Conservation (phyloP, 2,113 vertebrate genomes). For the Campylomormyrus tamandua region DNA sequence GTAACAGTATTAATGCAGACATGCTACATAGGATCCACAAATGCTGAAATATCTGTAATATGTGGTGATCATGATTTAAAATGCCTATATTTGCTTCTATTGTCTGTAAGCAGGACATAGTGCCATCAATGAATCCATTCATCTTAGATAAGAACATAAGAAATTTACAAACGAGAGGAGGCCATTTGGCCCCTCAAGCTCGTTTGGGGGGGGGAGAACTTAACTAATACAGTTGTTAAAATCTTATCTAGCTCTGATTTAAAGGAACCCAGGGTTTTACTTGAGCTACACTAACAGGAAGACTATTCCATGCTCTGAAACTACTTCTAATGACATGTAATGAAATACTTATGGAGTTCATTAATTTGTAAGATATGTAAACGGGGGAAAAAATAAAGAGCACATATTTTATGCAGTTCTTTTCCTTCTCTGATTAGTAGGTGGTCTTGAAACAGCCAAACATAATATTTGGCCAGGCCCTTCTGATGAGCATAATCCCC, state of each 20-base stretch:
- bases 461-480: background rate
- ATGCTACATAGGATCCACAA: background rate
- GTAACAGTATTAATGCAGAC: background rate
- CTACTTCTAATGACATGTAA: background rate
- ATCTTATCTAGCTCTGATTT: no score
- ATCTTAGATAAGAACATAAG: background rate
- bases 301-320: background rate
- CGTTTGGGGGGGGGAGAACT: no score
- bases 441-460: constrained; percentile 11
- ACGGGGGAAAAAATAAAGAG: background rate
- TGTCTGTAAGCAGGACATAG: background rate
- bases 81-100: constrained; percentile 2
- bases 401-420: constrained; percentile 10
- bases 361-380: constrained; percentile 8
- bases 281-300: no score
- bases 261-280: no score
- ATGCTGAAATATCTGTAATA: background rate
- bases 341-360: background rate
- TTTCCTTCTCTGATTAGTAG: constrained; percentile 3
- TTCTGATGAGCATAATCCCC: background rate
- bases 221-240: no score
- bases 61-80: background rate
- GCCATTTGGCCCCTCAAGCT: no score
- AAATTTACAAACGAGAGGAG: no score
- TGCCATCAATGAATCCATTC: background rate